Conservation (phyloP, 2,113 vertebrate genomes). For the Eonycteris spelaea region DNA sequence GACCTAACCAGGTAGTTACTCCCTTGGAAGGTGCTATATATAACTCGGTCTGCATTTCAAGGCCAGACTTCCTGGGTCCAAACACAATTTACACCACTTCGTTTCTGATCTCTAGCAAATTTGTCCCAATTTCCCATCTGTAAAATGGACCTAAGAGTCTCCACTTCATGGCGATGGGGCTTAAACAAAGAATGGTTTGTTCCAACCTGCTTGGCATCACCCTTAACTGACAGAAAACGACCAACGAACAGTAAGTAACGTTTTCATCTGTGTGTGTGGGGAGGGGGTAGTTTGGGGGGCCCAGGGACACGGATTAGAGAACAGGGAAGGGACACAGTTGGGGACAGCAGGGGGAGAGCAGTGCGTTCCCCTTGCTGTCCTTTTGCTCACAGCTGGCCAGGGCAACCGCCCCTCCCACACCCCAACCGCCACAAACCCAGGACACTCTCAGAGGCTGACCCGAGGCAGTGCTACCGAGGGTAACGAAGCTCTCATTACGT, state of each 20-base stretch:
- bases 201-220: background rate
- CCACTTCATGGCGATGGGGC: background rate
- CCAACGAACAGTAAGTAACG: too few relatives aligned
- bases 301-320: background rate
- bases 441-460: background rate
- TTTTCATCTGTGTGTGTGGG: background rate
- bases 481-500: background rate
- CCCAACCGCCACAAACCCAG: background rate
- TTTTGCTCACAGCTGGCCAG: background rate
- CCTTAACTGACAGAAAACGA: background rate
- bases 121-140: background rate
- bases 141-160: background rate
- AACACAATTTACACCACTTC: background rate
- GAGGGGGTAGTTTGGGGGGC: background rate
- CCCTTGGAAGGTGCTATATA: background rate
- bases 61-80: background rate
- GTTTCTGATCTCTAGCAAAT: background rate
- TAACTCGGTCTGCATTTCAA: background rate
- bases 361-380: accelerated
- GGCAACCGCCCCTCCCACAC: background rate
- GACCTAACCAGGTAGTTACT: background rate
- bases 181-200: background rate
- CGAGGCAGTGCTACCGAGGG: background rate
- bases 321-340: background rate
- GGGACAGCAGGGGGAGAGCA: background rate